Evolutionary conservation across 2,797 vertebrate genomes (phyloP).

Genomic region (Hirundo rustica): DNA sequence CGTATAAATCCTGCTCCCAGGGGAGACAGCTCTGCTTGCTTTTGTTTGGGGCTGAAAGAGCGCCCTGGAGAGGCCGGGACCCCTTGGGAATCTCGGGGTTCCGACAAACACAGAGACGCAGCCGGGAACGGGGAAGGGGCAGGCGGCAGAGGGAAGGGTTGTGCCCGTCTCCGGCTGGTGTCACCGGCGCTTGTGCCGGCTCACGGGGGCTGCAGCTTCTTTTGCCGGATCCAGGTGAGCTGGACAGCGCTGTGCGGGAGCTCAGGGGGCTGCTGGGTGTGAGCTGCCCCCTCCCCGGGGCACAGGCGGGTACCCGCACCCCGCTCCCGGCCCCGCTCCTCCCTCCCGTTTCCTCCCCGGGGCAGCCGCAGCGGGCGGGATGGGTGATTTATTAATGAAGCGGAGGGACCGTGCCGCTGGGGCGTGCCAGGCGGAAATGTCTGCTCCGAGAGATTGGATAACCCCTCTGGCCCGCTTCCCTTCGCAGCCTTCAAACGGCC

Average conservation of each 20-base stretch:
- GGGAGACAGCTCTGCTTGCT: neutral
- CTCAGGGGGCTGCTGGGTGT: neutral
- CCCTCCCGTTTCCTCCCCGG: conserved; percentile 48
- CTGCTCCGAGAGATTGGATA: conserved; percentile 72
- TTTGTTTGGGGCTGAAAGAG: neutral
- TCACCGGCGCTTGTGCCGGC: neutral
- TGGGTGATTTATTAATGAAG: conserved; percentile 65
- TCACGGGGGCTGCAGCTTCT: accelerated
- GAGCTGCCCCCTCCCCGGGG: neutral
- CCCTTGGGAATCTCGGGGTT: neutral
- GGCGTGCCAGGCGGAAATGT: conserved; percentile 65
- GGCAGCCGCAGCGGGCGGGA: conserved; percentile 22
- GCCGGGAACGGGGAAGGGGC: neutral
- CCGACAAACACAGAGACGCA: neutral
- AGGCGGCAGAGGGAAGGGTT: neutral
- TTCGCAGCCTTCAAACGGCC: conserved; percentile 45
- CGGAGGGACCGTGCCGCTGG: neutral
- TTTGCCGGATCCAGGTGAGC: accelerated
- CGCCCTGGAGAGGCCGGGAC: neutral
- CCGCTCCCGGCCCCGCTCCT: neutral
- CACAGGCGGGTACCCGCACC: neutral
- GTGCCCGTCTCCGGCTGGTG: neutral
- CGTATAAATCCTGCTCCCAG: accelerated
- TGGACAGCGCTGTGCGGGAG: accelerated
- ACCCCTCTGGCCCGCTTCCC: conserved; percentile 51